These are phyloP conservation scores for Hippoglossus stenolepis DNA, from an alignment of 2,113 vertebrate genomes.

Conservation along the genomic window DNA sequence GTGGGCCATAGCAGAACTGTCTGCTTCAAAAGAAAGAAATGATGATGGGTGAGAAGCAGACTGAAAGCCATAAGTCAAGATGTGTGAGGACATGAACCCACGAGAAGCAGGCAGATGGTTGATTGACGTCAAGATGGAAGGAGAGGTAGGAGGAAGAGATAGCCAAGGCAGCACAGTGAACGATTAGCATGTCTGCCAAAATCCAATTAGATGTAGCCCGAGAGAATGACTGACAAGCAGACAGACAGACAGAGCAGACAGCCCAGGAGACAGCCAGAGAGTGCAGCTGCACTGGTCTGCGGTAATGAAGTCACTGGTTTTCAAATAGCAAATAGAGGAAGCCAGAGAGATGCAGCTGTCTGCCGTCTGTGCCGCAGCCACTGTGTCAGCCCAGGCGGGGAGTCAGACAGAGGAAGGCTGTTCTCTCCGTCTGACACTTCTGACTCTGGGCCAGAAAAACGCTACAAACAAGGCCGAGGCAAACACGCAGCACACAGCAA, in stretches of 20 bases:
- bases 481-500: constrained; percentile 41
- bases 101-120: constrained; percentile 26
- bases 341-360: constrained; percentile 79
- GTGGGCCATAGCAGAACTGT: constrained; percentile 15
- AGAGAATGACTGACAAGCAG: constrained; percentile 61
- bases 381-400: constrained; percentile 60
- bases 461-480: constrained; percentile 49
- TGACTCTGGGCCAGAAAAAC: constrained; percentile 63
- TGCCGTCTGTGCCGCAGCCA: constrained; percentile 78
- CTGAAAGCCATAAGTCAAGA: constrained; percentile 8
- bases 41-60: constrained; percentile 8
- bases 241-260: constrained; percentile 57
- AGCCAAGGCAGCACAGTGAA: constrained; percentile 25
- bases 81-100: constrained; percentile 17
- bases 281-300: constrained; percentile 72
- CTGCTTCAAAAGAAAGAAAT: constrained; percentile 9
- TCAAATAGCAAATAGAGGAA: constrained; percentile 79
- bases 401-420: constrained; percentile 71
- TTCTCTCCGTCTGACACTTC: constrained; percentile 73
- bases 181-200: constrained; percentile 58
- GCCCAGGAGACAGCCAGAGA: constrained; percentile 63
- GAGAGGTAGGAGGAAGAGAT: constrained; percentile 20
- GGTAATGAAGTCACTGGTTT: constrained; percentile 83
- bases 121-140: constrained; percentile 16
- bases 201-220: constrained; percentile 64